phyloP scores from a whole-genome alignment of 2,113 vertebrate genomes.

The Mustela lutreola region DNA sequence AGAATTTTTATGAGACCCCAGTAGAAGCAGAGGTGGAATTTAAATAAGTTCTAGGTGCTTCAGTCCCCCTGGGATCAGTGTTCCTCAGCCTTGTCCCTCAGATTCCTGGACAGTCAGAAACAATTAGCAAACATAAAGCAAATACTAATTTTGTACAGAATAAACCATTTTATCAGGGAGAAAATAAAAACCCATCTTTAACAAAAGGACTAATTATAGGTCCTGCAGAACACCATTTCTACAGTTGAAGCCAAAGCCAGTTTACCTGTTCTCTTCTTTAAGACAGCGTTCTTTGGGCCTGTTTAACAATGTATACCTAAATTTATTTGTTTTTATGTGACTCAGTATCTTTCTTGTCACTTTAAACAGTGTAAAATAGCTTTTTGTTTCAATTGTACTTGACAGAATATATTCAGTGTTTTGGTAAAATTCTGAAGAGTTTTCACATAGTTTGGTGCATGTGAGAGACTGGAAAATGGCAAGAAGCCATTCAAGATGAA shows the following conservation, averaged over 20 bases:
- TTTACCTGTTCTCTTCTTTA: not conserved
- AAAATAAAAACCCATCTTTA: conserved; percentile 30
- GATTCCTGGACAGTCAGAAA: not conserved
- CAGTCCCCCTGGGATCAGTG: not conserved
- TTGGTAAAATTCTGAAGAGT: not conserved
- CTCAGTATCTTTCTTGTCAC: not conserved
- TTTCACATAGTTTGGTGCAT: not conserved
- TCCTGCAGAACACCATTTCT: not conserved
- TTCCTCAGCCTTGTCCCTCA: not conserved
- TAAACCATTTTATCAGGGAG: not conserved
- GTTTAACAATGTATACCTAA: not conserved
- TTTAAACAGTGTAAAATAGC: not conserved
- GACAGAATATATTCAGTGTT: not conserved
- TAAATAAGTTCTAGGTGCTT: not conserved
- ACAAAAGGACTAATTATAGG: not conserved
- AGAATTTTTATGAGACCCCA: not conserved
- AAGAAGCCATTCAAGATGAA: not conserved
- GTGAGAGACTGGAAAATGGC: not conserved
- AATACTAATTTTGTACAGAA: not conserved
- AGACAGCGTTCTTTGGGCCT: not conserved
- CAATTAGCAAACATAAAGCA: not conserved
- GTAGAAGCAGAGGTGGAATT: conserved; percentile 4
- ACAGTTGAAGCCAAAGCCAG: not conserved
- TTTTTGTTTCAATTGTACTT: not conserved
- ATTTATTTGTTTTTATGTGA: conserved; percentile 32